Evolutionary conservation across 2,888 invertebrate genomes (phyloP).

Genomic region (Pristionchus entomophagus): DNA sequence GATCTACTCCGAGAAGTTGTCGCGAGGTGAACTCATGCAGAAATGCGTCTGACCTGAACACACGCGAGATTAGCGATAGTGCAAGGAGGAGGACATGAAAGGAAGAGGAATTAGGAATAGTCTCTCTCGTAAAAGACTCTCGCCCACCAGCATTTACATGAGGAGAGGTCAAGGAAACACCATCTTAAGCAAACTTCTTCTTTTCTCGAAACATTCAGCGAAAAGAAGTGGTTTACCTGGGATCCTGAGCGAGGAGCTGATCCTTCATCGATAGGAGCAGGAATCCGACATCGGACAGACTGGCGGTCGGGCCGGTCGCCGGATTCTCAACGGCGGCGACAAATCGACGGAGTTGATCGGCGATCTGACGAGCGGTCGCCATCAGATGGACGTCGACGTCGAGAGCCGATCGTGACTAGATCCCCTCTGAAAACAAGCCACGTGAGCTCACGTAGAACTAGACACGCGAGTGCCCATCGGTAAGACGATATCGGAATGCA

Average conservation of each 20-base stretch:
- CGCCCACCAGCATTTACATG: constrained; percentile 21
- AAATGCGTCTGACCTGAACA: constrained; percentile 63
- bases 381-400: neutral
- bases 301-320: constrained; percentile 53
- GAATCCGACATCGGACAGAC: constrained; percentile 68
- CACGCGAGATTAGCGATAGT: constrained; percentile 18
- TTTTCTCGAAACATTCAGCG: neutral
- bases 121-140: constrained; percentile 42
- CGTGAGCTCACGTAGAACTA: neutral
- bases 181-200: constrained; percentile 10
- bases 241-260: constrained; percentile 62
- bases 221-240: constrained; percentile 55
- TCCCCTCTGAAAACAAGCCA: neutral
- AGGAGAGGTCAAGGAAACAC: constrained; percentile 27
- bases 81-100: neutral
- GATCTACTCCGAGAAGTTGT: constrained; percentile 66
- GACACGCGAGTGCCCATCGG: neutral
- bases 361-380: constrained; percentile 56
- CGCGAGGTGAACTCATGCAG: constrained; percentile 65
- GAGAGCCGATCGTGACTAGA: neutral
- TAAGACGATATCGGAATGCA: constrained; percentile 10
- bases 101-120: neutral
- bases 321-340: constrained; percentile 64
- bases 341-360: constrained; percentile 67
- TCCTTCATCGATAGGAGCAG: constrained; percentile 66